A percentile compares a stretch with the other conserved stretches of the same genome.
These are phyloP conservation scores for Tryphoninae sp. DNA, from an alignment of 2,888 invertebrate species.

Conservation along the genomic window DNA sequence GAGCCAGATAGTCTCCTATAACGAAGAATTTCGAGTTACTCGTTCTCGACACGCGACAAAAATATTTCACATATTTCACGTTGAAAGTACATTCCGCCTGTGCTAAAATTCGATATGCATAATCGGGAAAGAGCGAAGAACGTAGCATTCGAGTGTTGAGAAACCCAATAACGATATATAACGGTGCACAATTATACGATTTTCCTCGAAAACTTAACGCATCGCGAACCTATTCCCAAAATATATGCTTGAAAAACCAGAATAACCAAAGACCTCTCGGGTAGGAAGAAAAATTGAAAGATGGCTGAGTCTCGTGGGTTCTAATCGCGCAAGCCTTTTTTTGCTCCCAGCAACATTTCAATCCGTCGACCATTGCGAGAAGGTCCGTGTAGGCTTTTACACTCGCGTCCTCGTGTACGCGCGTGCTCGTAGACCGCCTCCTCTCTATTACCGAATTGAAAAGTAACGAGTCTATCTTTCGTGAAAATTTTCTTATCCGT, in stretches of 20 bases:
- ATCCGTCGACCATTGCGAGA: not conserved
- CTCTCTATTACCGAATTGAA: not conserved
- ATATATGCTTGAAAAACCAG: not conserved
- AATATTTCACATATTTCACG: too few relatives aligned
- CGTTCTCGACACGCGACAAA: not conserved
- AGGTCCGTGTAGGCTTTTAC: too few relatives aligned
- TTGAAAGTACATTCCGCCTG: not conserved
- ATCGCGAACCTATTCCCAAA: too few relatives aligned
- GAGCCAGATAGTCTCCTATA: slow-evolving; percentile 25
- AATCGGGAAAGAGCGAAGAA: not conserved
- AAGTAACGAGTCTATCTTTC: too few relatives aligned
- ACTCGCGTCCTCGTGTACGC: too few relatives aligned
- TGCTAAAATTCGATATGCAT: not conserved
- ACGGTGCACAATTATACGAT: not conserved
- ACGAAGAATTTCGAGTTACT: not conserved
- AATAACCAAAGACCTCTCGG: not conserved
- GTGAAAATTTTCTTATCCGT: slow-evolving; percentile 3
- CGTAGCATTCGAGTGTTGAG: not conserved
- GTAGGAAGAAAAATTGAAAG: not conserved
- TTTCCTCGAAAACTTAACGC: too few relatives aligned
- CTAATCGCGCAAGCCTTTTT: not conserved
- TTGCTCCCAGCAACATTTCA: not conserved
- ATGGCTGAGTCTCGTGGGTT: slow-evolving; percentile 32
- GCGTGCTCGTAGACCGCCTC: too few relatives aligned
- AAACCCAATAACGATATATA: not conserved